phyloP scores from a whole-genome alignment of 2,113 vertebrate genomes.

The Chamaetylas fuelleborni region DNA sequence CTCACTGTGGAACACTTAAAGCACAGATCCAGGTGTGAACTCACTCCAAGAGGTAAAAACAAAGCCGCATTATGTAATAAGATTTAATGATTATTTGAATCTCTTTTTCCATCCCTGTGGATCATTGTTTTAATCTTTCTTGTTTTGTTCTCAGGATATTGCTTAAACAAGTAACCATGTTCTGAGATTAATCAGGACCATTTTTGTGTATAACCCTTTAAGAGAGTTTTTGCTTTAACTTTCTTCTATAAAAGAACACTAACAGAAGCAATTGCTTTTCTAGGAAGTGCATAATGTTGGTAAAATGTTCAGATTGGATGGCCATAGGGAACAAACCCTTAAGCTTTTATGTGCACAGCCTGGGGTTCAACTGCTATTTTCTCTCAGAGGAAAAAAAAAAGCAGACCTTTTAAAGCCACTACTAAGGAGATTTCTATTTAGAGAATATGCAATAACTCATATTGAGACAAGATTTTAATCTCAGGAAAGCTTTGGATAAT shows the following conservation, averaged over 20 bases:
- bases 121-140: constrained; percentile 43
- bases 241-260: background rate
- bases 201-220: background rate
- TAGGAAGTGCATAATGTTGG: background rate
- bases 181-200: constrained; percentile 6
- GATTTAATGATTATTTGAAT: constrained; percentile 65
- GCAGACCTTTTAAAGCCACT: constrained; percentile 48
- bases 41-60: constrained; percentile 24
- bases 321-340: background rate
- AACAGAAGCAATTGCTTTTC: background rate
- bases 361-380: background rate
- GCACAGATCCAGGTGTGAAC: constrained; percentile 42
- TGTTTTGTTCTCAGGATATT: constrained; percentile 14
- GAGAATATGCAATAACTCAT: constrained; percentile 67
- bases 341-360: background rate
- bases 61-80: constrained; percentile 46
- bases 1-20: background rate
- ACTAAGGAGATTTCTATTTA: constrained; percentile 67
- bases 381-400: constrained; percentile 24
- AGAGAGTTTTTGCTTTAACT: background rate
- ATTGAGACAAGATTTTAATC: constrained; percentile 68
- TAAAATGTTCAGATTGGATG: background rate
- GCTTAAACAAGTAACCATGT: background rate
- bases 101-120: constrained; percentile 32
- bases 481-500: constrained; percentile 66